Conservation (phyloP, 2,113 vertebrate species). For the Pleuronectes platessa region DNA sequence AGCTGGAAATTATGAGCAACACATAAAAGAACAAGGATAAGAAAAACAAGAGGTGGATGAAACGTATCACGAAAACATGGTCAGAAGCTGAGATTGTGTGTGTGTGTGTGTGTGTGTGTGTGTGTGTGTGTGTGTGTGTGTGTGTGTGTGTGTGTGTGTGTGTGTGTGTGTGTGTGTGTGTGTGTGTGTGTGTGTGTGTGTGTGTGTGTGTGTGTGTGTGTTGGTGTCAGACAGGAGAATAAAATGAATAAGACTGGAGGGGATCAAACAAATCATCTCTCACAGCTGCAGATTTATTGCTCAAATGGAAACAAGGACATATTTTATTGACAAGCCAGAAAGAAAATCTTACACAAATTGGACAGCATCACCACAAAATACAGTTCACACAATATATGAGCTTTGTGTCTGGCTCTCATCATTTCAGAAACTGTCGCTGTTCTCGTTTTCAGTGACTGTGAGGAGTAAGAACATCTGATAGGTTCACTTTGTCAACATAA, state of each 20-base stretch:
- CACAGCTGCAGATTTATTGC: conserved; percentile 10
- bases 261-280: conserved; percentile 28
- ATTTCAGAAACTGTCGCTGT: background rate
- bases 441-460: background rate
- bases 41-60: background rate
- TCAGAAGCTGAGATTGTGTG: background rate
- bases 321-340: background rate
- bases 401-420: background rate
- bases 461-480: background rate
- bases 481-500: no score
- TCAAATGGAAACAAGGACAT: background rate
- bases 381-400: background rate
- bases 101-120: no score
- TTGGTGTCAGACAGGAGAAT: conserved; percentile 1
- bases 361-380: background rate
- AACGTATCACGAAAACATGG: background rate
- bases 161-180: no score
- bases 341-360: conserved; percentile 2
- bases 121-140: no score
- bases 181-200: no score
- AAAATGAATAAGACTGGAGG: conserved; percentile 16
- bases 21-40: conserved; percentile 17
- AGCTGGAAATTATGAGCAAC: conserved; percentile 11
- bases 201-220: background rate
- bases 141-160: background rate